These are phyloP conservation scores for Sitobion miscanthi DNA, from an alignment of 1,140 invertebrate genomes.

Conservation along the genomic window DNA sequence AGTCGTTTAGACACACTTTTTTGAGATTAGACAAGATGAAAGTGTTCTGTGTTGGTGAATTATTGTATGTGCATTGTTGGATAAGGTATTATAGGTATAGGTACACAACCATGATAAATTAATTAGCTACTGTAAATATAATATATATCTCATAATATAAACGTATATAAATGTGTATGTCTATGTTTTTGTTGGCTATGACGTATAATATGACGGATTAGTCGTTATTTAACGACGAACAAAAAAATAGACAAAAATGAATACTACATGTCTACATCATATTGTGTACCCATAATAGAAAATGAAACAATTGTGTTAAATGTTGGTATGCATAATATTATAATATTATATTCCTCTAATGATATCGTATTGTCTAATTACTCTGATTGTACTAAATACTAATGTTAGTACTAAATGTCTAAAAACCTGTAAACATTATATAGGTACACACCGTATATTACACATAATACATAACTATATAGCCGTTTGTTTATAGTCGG, in stretches of 20 bases:
- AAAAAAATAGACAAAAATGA: neutral
- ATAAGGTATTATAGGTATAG: neutral
- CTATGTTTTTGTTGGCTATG: neutral
- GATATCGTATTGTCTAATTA: constrained; percentile 5
- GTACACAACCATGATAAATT: neutral
- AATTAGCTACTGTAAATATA: neutral
- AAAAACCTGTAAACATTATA: neutral
- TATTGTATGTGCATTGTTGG: neutral
- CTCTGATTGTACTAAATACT: neutral
- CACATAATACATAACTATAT: neutral
- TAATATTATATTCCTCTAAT: neutral
- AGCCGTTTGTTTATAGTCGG: neutral
- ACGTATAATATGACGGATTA: neutral
- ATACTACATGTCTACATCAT: neutral
- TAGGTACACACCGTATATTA: too few relatives aligned
- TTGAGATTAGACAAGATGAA: neutral
- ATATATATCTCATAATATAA: neutral
- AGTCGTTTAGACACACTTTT: neutral
- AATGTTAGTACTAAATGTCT: neutral
- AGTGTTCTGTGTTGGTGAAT: neutral
- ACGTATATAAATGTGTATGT: neutral
- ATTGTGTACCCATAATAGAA: neutral
- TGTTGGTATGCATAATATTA: neutral
- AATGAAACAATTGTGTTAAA: neutral
- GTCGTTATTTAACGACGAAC: neutral